Base-by-base conservation (phyloP, 2,797 vertebrate genomes). In the Hydrolagus colliei region DNA sequence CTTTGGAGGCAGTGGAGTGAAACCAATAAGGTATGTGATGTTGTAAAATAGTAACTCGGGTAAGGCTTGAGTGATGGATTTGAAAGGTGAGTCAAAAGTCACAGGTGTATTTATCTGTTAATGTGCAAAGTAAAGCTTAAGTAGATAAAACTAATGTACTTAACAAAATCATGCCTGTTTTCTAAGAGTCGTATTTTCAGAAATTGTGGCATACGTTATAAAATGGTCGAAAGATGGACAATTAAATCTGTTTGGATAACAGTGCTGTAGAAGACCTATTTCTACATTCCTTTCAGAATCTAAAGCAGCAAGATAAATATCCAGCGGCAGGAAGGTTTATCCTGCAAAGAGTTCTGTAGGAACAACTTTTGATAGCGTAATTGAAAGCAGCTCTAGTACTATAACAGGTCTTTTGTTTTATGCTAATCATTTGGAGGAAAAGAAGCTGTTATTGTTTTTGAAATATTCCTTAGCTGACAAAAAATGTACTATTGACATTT, bases 11-110 rank as follows among this genome's bases (percentile, higher is more conserved):
- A 92, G 96, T 87, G 93, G 97, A 0, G 92, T 97, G 76, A 98
- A 98, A 90, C 94, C 97, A 62, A 94, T 97, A 96, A 97, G 97
- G 97, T 98, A 90, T 92, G 93, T 71, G 65, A 4, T n/a, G 13
- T 80, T 32, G n/a, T 4, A 41, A 71, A 9, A 71, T 0, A 20
- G 0, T 18, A 41, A 82, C 68, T 68, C 79, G 18, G 18, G 16
- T 84, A 32, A 12, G 41, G 41, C 20, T 27, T 5, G 41, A 16
- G 5, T 18, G 41, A 52, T 52, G n/a, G 62, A 67, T 65, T 63
- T 5, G n/a, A 35, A 65, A 67, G 22, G 18, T 52, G 22, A 62
- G 9, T 52, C 41, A 52, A 52, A 52, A 52, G 41, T 52, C 41
- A 52, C 41, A 3, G 41, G 41, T 52, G 41, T 52, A 52, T 52